Percentiles rank a stretch among this genome's conserved stretches.
phyloP scores from a whole-genome alignment of 2,113 vertebrate species.

The Serranochromis macrocephalus region DNA sequence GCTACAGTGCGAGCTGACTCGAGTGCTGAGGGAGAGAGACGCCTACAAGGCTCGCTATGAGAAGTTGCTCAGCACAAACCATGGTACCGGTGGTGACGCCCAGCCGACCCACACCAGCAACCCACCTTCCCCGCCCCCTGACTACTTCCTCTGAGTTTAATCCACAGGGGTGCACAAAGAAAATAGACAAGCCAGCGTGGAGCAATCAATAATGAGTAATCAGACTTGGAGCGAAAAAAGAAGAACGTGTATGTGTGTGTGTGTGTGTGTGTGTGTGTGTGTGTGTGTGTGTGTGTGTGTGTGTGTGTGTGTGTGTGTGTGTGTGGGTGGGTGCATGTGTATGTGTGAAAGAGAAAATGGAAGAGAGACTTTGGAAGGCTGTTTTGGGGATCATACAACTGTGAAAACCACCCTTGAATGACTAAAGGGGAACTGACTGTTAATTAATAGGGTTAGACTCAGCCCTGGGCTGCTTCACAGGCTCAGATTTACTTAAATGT shows the following conservation, averaged over 20 bases:
- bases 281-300: background rate
- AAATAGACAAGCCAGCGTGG: constrained; percentile 14
- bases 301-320: background rate
- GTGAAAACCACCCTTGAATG: constrained; percentile 47
- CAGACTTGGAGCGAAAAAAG: constrained; percentile 3
- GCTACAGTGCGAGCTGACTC: constrained; percentile 73
- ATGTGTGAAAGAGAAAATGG: background rate
- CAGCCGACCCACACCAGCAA: constrained; percentile 50
- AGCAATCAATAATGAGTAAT: constrained; percentile 34
- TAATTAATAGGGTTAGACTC: constrained; percentile 5
- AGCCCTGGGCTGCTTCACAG: constrained; percentile 27
- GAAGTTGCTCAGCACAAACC: constrained; percentile 69
- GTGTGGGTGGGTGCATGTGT: background rate
- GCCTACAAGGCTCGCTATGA: constrained; percentile 78
- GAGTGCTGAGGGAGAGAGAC: constrained; percentile 73
- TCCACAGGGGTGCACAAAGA: background rate
- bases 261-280: background rate
- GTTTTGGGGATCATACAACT: constrained; percentile 3
- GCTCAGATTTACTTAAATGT: constrained; percentile 40
- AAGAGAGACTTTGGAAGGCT: background rate
- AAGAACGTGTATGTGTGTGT: background rate
- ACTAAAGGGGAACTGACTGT: constrained; percentile 21
- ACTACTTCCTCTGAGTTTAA: constrained; percentile 72
- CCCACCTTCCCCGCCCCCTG: constrained; percentile 68
- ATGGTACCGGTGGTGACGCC: constrained; percentile 39